Evolutionary conservation across 2,888 invertebrate genomes (phyloP).

Genomic region (Drosophila borealis): DNA sequence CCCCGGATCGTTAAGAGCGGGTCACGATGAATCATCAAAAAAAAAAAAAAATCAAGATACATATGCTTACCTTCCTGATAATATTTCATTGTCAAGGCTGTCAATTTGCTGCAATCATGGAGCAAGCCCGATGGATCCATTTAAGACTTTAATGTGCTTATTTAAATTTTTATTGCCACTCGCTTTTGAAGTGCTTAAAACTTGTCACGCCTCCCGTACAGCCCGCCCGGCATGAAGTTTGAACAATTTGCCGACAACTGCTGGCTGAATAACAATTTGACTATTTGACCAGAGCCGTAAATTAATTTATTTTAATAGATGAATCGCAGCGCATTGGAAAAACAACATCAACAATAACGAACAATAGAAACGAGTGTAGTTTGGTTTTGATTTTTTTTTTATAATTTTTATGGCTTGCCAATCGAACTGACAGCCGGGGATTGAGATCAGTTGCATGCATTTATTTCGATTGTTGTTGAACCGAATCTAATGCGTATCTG

Average conservation of each 20-base stretch:
- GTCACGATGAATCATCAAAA: background rate
- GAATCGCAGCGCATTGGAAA: slow-evolving; percentile 5
- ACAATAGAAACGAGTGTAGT: slow-evolving; percentile 12
- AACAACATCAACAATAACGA: slow-evolving; percentile 7
- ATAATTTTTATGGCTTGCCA: slow-evolving; percentile 4
- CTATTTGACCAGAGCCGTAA: slow-evolving; percentile 25
- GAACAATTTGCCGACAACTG: background rate
- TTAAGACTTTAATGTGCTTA: slow-evolving; percentile 43
- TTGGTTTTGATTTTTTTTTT: background rate
- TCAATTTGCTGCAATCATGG: slow-evolving; percentile 11
- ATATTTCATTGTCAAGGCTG: slow-evolving; percentile 20
- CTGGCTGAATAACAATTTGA: slow-evolving; percentile 22
- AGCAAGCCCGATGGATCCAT: slow-evolving; percentile 18
- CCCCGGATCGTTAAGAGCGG: background rate
- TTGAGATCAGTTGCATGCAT: slow-evolving; percentile 21
- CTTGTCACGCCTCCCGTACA: slow-evolving; percentile 27
- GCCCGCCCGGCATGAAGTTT: slow-evolving; percentile 16
- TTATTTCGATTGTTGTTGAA: slow-evolving; percentile 19
- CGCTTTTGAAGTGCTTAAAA: slow-evolving; percentile 29
- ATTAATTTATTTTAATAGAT: slow-evolving; percentile 11
- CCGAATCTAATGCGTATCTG: slow-evolving; percentile 9
- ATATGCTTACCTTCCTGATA: slow-evolving; percentile 6
- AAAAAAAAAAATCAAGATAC: background rate
- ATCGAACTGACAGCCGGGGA: slow-evolving; percentile 4
- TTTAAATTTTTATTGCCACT: slow-evolving; percentile 52